Conservation (phyloP, 2,797 vertebrate genomes). For the Periparus ater region DNA sequence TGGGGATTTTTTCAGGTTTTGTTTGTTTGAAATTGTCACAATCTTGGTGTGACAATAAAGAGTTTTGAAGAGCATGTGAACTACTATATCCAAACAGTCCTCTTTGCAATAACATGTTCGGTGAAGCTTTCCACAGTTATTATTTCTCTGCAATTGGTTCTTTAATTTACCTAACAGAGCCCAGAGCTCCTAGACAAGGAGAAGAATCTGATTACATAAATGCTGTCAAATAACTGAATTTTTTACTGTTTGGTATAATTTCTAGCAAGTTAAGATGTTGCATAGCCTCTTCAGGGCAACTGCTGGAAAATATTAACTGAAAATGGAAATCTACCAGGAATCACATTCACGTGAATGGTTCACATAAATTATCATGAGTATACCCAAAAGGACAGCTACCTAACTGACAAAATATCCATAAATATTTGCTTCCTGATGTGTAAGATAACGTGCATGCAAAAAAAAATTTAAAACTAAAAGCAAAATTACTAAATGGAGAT, state of each 20-base stretch:
- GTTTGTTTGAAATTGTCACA: neutral
- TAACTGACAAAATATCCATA: slow-evolving; percentile 17
- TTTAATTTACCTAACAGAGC: neutral
- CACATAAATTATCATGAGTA: neutral
- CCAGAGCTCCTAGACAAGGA: neutral
- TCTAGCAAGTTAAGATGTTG: neutral
- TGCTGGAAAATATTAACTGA: neutral
- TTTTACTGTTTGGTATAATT: neutral
- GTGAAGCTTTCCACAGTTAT: neutral
- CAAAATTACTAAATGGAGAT: neutral
- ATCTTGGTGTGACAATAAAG: neutral
- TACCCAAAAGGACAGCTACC: neutral
- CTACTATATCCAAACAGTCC: neutral
- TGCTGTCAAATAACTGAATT: neutral
- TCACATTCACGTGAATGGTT: neutral
- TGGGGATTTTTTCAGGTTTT: neutral
- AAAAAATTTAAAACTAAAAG: neutral
- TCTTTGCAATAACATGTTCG: neutral
- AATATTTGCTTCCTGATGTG: slow-evolving; percentile 27
- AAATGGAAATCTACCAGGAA: neutral
- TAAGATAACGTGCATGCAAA: neutral
- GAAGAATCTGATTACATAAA: neutral
- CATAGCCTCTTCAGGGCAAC: neutral
- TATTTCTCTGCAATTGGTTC: neutral
- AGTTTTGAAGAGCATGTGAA: neutral